Evolutionary conservation across 2,888 invertebrate species (phyloP), one percentile per base, ranked within the genome.

Genomic region (Gibbula magus): DNA sequence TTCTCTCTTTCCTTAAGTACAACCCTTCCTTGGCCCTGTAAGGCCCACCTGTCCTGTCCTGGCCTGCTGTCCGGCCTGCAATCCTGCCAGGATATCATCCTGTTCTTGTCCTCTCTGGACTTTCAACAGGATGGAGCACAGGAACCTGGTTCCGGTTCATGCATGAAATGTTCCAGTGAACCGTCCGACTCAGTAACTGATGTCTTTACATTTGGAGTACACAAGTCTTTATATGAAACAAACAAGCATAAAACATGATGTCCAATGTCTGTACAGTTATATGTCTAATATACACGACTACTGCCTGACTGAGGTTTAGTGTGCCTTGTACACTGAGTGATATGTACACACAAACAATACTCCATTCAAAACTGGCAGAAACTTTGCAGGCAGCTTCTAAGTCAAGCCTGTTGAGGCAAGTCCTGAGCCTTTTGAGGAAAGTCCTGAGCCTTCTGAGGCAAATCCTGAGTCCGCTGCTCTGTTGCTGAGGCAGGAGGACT

Each of bases 321-420:
- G 70, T 70, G 70, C 70, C 70, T 70, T 39, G 70, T 70, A 39
- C 70, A 70, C 70, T 35, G 61, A 70, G 35, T 70, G 70, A 70
- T 70, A 70, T 70, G 70, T 70, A 70, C 70, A 70, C 70, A 70
- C 70, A 70, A 20, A 70, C 70, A 39, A 70, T 70, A 70, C 70
- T 70, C 61, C 61, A 61, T 61, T 70, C 70, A 35, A 70, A 39
- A 70, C 70, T 70, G 70, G 70, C 70, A 70, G 35, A 70, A 70
- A 32, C 39, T 70, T 45, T 45, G 45, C 35, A 70, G 70, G 70
- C 70, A 70, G 25, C 70, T 70, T 70, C 39, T 39, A 35, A 39
- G 70, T 70, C 70, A 7, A 16, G 25, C 20, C 25, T 20, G 22
- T 25, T 56, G 56, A 13, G 45, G 45, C 45, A 45, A 56, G 25